Percentiles rank a stretch among this genome's conserved stretches.
Evolutionary conservation across 1,140 invertebrate species (phyloP).

Genomic region (Nephotettix cincticeps): DNA sequence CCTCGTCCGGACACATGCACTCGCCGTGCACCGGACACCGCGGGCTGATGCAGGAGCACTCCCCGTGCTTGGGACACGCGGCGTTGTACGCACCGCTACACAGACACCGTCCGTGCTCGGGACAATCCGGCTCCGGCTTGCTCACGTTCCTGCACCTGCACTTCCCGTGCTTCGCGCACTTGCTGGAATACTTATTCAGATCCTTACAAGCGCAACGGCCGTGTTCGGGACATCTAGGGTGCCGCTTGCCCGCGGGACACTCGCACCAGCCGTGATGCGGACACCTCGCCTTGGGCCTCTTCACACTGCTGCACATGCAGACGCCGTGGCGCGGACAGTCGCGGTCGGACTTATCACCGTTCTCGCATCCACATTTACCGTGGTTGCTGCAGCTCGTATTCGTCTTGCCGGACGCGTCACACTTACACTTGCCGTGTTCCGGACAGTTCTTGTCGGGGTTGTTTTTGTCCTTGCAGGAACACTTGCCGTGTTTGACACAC

Average conservation of each 20-base stretch:
- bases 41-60: not conserved
- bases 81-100: not conserved
- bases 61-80: not conserved
- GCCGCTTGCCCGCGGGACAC: not conserved
- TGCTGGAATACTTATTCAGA: not conserved
- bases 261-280: not conserved
- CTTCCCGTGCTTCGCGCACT: not conserved
- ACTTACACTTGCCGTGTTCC: not conserved
- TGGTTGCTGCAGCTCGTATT: not conserved
- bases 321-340: not conserved
- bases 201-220: not conserved
- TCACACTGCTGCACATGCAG: not conserved
- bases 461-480: not conserved
- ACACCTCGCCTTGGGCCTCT: not conserved
- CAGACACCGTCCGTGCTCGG: not conserved
- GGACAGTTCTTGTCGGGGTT: not conserved
- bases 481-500: not conserved
- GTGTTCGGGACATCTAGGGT: not conserved
- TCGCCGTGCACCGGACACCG: not conserved
- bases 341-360: not conserved
- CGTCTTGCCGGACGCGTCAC: not conserved
- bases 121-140: not conserved
- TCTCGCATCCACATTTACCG: not conserved
- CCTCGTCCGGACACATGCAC: not conserved
- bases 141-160: not conserved